Base-by-base conservation (phyloP, 2,888 invertebrate genomes). In the Rhopalosiphum nymphaeae region DNA sequence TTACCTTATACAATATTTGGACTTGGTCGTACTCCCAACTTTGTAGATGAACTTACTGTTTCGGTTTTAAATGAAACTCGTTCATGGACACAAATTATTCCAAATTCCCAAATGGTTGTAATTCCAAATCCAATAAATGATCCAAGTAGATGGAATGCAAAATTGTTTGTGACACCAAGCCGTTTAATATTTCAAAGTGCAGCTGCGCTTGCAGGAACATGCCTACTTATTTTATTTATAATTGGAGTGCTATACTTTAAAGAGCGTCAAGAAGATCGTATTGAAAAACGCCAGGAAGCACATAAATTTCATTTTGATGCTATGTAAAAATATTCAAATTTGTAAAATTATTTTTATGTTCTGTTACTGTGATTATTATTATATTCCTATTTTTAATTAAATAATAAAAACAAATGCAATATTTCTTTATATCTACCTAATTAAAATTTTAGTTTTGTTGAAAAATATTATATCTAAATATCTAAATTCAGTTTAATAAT, bases 21-120 rank as follows among this genome's bases (percentile, higher is more conserved):
- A 3, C 96, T 99, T n/a, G 99, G 99, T 5, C 97, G 99, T 94
- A 99, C 99, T 78, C 99, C 99, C 3, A 99, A 99, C 96, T 99
- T 99, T 96, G 98, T 99, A 0, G 99, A 99, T 95, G 97, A 97
- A 26, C 96, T 99, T 67, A 97, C 97, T 94, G 98, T 99, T 3
- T 98, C 98, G 21, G 92, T 95, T 84, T 95, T 95, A 95, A 96
- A 96, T 95, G 95, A 91, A 95, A 95, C 97, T n/a, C 97, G 97
- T 95, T 97, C 97, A 94, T 99, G 98, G 98, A 97, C 97, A 0
- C 98, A 98, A 96, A 97, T 99, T 92, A 99, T 99, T 95, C 99
- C 99, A 0, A 99, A 99, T 96, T 99, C 99, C 0, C 99, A 99
- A 96, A 98, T 99, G 96, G 98, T 99, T 67, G 98, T 99, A 1